These are phyloP conservation scores for Anthonomus grandis DNA, from an alignment of 1,140 invertebrate genomes.

Conservation along the genomic window DNA sequence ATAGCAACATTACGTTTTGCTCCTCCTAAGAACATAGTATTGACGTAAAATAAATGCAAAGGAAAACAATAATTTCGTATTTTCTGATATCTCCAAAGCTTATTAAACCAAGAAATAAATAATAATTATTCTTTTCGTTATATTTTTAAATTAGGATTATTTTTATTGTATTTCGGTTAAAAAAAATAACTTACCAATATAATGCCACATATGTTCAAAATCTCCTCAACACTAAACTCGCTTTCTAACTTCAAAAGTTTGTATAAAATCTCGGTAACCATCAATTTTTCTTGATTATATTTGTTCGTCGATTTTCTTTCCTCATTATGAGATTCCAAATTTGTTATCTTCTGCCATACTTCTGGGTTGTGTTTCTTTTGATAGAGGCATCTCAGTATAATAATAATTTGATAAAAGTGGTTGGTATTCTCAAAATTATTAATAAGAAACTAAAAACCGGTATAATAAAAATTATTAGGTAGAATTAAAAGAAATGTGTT, in stretches of 20 bases:
- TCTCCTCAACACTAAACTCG: slow-evolving; percentile 63
- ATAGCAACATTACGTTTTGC: no score
- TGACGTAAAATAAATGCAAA: no score
- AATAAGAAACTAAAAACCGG: slow-evolving; percentile 55
- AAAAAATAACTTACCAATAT: slow-evolving; percentile 56
- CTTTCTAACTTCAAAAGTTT: slow-evolving; percentile 66
- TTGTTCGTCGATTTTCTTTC: slow-evolving; percentile 55
- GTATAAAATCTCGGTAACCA: slow-evolving; percentile 60
- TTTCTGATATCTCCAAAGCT: no score
- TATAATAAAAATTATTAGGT: neutral
- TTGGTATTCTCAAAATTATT: slow-evolving; percentile 61
- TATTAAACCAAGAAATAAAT: no score
- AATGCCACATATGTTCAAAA: slow-evolving; percentile 69
- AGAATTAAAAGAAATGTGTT: neutral
- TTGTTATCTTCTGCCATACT: slow-evolving; percentile 58
- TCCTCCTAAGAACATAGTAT: no score
- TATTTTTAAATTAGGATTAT: no score
- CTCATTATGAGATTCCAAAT: slow-evolving; percentile 61
- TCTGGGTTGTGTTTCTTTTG: slow-evolving; percentile 58
- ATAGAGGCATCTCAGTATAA: slow-evolving; percentile 65
- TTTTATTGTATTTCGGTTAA: neutral
- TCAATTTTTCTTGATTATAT: slow-evolving; percentile 60
- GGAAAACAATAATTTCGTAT: no score
- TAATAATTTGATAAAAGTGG: slow-evolving; percentile 70
- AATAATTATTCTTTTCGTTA: no score